phyloP scores from a whole-genome alignment of 2,888 invertebrate genomes.

The Apodemia mormo region DNA sequence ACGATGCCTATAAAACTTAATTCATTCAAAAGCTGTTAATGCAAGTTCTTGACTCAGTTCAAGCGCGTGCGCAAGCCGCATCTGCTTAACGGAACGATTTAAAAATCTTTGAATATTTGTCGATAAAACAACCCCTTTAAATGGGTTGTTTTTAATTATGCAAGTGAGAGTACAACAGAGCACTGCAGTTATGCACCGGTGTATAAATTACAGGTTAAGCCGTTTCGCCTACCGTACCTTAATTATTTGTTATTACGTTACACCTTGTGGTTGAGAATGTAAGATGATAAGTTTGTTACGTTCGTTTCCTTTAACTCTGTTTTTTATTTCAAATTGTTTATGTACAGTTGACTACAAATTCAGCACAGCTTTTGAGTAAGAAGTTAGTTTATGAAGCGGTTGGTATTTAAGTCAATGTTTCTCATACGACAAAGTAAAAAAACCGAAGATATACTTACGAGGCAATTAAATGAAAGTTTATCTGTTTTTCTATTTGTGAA shows the following conservation, averaged over 20 bases:
- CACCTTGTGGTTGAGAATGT: slow-evolving; percentile 23
- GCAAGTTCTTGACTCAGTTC: slow-evolving; percentile 29
- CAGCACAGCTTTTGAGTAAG: slow-evolving; percentile 1
- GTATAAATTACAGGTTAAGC: slow-evolving; percentile 11
- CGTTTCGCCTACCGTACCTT: slow-evolving; percentile 16
- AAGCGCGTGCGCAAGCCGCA: slow-evolving; percentile 50
- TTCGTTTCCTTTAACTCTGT: slow-evolving; percentile 16
- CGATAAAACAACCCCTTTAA: slow-evolving; percentile 43
- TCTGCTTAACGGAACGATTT: slow-evolving; percentile 52
- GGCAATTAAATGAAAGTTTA: no score
- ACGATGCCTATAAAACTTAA: slow-evolving; percentile 12
- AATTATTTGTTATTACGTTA: slow-evolving; percentile 21
- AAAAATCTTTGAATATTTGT: slow-evolving; percentile 61
- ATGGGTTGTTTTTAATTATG: slow-evolving; percentile 51
- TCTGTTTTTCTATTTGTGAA: no score
- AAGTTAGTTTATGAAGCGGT: background rate
- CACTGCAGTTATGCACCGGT: slow-evolving; percentile 1
- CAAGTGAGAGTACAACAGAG: slow-evolving; percentile 13
- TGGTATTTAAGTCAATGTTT: no score
- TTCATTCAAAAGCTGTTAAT: slow-evolving; percentile 2
- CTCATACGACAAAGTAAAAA: no score
- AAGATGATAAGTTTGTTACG: slow-evolving; percentile 11
- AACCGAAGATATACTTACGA: no score
- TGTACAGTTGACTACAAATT: background rate
- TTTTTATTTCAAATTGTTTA: slow-evolving; percentile 11